Conservation (phyloP, 2,888 invertebrate genomes). For the Harpalus rubripes region DNA sequence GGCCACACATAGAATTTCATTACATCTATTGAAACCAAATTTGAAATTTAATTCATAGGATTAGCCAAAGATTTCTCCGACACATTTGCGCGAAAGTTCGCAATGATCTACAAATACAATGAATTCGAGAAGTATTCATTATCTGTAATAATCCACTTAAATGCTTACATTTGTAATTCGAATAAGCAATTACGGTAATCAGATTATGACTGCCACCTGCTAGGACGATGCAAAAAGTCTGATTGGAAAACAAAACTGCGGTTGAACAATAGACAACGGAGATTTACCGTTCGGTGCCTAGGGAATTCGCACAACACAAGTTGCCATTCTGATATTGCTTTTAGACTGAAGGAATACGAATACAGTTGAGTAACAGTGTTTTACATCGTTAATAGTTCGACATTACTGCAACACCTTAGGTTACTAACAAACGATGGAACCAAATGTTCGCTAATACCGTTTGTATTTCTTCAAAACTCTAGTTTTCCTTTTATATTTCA, state of each 20-base stretch:
- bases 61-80: slow-evolving; percentile 13
- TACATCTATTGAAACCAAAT: background rate
- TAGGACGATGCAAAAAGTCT: slow-evolving; percentile 53
- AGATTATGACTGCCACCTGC: slow-evolving; percentile 65
- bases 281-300: slow-evolving; percentile 64
- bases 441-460: slow-evolving; percentile 11
- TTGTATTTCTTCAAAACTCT: background rate
- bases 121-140: slow-evolving; percentile 43
- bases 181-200: slow-evolving; percentile 62
- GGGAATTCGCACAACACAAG: slow-evolving; percentile 48
- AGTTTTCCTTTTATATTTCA: background rate
- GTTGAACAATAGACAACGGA: slow-evolving; percentile 62
- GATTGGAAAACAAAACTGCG: slow-evolving; percentile 61
- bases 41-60: background rate
- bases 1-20: background rate
- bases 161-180: slow-evolving; percentile 42
- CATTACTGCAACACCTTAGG: slow-evolving; percentile 31
- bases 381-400: slow-evolving; percentile 32
- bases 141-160: slow-evolving; percentile 35
- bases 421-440: background rate
- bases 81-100: slow-evolving; percentile 16
- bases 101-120: slow-evolving; percentile 16
- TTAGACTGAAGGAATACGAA: slow-evolving; percentile 2
- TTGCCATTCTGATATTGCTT: slow-evolving; percentile 59
- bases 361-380: slow-evolving; percentile 31